A percentile compares a stretch with the other conserved stretches of the same genome.
Evolutionary conservation across 1,140 invertebrate species (phyloP).

Genomic region (Hypothenemus hampei): DNA sequence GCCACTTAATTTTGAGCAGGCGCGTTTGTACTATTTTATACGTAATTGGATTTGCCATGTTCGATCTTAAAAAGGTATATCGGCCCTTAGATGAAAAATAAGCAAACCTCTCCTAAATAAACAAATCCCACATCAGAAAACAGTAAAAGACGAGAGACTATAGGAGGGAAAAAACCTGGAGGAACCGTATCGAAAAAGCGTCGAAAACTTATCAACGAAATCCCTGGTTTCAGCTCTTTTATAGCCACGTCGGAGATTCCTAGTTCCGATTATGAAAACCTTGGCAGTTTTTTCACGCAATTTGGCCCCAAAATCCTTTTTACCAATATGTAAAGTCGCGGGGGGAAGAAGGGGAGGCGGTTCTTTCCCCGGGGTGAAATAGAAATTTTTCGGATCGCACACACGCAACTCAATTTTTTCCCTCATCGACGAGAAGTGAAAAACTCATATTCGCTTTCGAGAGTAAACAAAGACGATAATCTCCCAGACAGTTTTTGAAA

Average conservation of each 20-base stretch:
- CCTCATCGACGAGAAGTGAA: no score
- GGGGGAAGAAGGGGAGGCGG: no score
- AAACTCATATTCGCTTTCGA: no score
- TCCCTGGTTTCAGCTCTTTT: slow-evolving; percentile 5
- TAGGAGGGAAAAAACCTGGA: no score
- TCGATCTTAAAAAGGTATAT: no score
- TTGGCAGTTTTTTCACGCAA: slow-evolving; percentile 30
- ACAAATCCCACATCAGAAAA: background rate
- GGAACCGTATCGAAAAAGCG: background rate
- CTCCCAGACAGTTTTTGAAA: no score
- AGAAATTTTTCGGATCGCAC: slow-evolving; percentile 1
- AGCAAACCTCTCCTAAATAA: no score
- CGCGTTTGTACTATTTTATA: no score
- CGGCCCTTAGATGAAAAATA: no score
- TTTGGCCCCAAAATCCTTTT: slow-evolving; percentile 32
- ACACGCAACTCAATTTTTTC: slow-evolving; percentile 7
- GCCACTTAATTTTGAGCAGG: no score
- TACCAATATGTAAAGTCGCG: slow-evolving; percentile 37
- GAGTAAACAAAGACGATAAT: no score
- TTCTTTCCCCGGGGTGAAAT: slow-evolving; percentile 3
- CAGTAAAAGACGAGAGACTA: background rate
- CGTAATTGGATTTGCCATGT: no score
- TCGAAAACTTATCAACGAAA: slow-evolving; percentile 3
- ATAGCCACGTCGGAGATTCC: slow-evolving; percentile 1
- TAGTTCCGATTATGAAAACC: slow-evolving; percentile 12